Evolutionary conservation across 2,888 invertebrate genomes (phyloP), one percentile per base, ranked within the genome.

Genomic region (Cephus pygmeus): DNA sequence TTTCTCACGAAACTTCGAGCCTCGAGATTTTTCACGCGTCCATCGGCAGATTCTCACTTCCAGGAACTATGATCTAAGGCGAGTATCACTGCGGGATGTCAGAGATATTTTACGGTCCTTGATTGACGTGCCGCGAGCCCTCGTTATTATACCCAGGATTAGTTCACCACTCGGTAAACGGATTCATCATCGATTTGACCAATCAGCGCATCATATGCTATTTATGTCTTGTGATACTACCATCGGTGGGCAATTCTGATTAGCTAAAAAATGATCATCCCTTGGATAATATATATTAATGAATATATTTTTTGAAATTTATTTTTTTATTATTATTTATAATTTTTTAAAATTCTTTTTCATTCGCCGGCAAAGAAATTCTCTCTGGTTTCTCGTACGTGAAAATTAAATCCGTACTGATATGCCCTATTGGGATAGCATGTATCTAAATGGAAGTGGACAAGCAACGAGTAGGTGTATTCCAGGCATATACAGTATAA

Each of bases 11-110:
- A 71, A 71, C 34, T 71, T 34, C 31, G 33, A 34, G 12, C 31
- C 9, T 71, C 71, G 30, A 34, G 12, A 34, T 34, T 71, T 71
- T 71, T 71, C 71, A 71, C 31, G 71, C 12, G 33, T 71, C 31
- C 33, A 71, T 12, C 33, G 12, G 33, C 31, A 15, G 23, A 31
- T 71, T 71, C 71, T 33, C 33, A 31, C 34, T 71, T 71, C 71
- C 33, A 71, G 71, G 71, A 71, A 71, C 71, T 71, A 71, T 71
- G 71, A 71, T 71, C 71, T 71, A 71, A 71, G 71, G 33, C 30
- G 31, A 71, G 33, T 11, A 71, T 71, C 71, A 31, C 33, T 71
- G 71, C 71, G 30, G 71, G 31, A 71, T 71, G 71, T 31, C 71
- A 71, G 71, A 12, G 71, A 71, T 71, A 71, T 71, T 71, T 71